phyloP scores from a whole-genome alignment of 2,888 invertebrate genomes.

The Oligia latruncula region DNA sequence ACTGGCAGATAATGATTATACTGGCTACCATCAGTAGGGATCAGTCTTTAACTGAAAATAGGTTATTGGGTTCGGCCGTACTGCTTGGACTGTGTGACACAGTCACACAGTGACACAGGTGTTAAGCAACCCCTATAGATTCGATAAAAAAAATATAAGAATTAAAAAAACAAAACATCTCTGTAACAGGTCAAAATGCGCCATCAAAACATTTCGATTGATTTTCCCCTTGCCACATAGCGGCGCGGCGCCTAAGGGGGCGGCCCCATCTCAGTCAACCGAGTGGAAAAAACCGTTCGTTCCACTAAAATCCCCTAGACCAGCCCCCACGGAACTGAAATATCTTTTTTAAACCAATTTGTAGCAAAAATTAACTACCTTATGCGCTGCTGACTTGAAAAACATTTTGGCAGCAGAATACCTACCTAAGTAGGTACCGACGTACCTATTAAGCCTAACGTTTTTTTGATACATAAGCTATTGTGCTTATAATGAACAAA shows the following conservation, averaged over 20 bases:
- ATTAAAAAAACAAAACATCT: not conserved
- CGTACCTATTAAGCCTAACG: not conserved
- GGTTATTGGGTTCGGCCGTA: not conserved
- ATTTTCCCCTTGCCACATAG: not conserved
- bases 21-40: not conserved
- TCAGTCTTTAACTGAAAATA: not conserved
- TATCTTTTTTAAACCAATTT: not conserved
- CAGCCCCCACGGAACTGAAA: too few species aligned
- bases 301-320: too few species aligned
- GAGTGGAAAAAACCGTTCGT: constrained; percentile 3
- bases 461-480: not conserved
- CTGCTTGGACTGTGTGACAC: not conserved
- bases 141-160: not conserved
- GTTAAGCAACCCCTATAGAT: not conserved
- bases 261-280: not conserved
- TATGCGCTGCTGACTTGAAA: not conserved
- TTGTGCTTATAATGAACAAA: not conserved
- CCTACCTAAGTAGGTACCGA: not conserved
- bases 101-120: too few species aligned
- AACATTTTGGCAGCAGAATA: not conserved
- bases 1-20: not conserved
- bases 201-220: not conserved
- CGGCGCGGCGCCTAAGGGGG: not conserved
- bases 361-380: not conserved
- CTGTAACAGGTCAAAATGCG: not conserved